These are phyloP conservation scores for Himalopsyche tibetana DNA, from an alignment of 2,888 invertebrate genomes.

Conservation along the genomic window DNA sequence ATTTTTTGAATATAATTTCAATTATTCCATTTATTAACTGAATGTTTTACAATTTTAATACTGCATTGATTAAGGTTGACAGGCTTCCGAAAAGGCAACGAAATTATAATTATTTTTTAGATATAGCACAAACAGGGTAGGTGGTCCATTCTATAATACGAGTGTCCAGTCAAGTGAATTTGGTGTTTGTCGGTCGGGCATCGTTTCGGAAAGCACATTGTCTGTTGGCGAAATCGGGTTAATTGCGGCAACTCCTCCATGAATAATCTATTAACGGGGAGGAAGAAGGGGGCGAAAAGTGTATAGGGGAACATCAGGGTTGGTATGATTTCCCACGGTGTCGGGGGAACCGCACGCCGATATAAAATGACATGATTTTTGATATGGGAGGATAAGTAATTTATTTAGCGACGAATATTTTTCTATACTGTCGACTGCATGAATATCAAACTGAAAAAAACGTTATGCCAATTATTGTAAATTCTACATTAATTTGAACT, in stretches of 20 bases:
- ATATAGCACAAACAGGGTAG: background rate
- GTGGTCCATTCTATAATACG: background rate
- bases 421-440: too few species aligned
- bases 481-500: too few species aligned
- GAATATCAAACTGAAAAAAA: too few species aligned
- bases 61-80: too few species aligned
- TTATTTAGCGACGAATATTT: background rate
- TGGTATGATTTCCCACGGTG: slow-evolving; percentile 36
- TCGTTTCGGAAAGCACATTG: slow-evolving; percentile 41
- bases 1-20: too few species aligned
- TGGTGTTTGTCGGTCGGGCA: slow-evolving; percentile 28
- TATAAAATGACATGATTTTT: background rate
- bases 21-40: too few species aligned
- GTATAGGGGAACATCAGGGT: background rate
- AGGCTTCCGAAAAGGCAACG: too few species aligned
- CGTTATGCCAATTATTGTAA: too few species aligned
- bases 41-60: too few species aligned
- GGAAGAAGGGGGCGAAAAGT: background rate
- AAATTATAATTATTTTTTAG: too few species aligned
- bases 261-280: slow-evolving; percentile 35
- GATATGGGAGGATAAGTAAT: background rate
- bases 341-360: background rate
- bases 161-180: slow-evolving; percentile 34
- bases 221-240: slow-evolving; percentile 40
- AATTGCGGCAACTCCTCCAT: slow-evolving; percentile 43